Base-by-base conservation (phyloP, 2,113 vertebrate species). In the Oceanites oceanicus region DNA sequence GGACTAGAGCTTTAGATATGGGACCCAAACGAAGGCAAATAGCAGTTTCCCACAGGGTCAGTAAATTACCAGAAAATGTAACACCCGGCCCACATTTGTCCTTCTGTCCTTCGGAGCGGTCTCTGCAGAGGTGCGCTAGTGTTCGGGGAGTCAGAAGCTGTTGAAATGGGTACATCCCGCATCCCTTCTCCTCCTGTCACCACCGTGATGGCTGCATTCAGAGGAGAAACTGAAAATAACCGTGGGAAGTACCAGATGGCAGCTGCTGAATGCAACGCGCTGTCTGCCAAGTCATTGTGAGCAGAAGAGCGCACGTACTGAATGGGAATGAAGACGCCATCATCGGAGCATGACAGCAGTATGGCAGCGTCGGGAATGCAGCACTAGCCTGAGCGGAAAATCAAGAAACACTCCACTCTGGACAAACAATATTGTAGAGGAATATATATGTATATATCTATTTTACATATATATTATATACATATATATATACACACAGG, bases 211-310 rank as follows among this genome's bases (percentile, higher is more conserved):
- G 50, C 76, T 89, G 74, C 59, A 23, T 62, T 83, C 71, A 61
- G 34, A 79, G 71, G 3, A 77, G 36, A 67, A 73, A 70, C 53
- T 0, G 0, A 82, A 90, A 85, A 79, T 25, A 90, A 38, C 82
- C 11, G 38, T 95, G 85, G 74, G 67, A 88, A 88, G 87, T 8
- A 90, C 15, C 85, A 94, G 87, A 85, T 79, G 93, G 92, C 53
- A 65, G 62, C 66, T 78, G 70, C 90, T 32, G 84, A 83, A 78
- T 1, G 44, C 76, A 65, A n/a, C 0, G 0, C 1, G 5, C 10
- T 0, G 6, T 12, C 52, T 88, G 92, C 92, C 90, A 90, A 82
- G 53, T 45, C 78, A 72, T 83, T 20, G 40, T 3, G 22, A 90
- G 88, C 44, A 20, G 14, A 15, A 50, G 29, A 47, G 42, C 7